Percentiles rank a stretch among this genome's conserved stretches.
Evolutionary conservation across 1,140 invertebrate genomes (phyloP).

Genomic region (Drosophila chauvacae): DNA sequence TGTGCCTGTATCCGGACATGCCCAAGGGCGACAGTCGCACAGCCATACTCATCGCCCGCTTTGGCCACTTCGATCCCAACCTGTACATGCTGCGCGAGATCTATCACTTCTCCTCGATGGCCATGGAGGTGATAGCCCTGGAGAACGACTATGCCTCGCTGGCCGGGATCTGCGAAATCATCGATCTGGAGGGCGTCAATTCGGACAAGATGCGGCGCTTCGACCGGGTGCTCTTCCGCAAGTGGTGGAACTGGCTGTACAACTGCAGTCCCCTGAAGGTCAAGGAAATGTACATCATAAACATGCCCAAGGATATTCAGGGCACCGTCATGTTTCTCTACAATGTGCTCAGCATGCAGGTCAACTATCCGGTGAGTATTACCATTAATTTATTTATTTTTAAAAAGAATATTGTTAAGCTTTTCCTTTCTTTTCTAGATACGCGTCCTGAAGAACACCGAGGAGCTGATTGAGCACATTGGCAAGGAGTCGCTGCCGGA

Average conservation of each 20-base stretch:
- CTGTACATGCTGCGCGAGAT: conserved; percentile 83
- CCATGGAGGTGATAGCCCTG: conserved; percentile 83
- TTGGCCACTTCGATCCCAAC: conserved; percentile 85
- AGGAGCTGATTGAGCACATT: conserved; percentile 85
- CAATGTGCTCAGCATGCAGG: conserved; percentile 68
- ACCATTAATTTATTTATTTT: accelerated
- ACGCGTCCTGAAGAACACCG: conserved; percentile 73
- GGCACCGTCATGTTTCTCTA: conserved; percentile 68
- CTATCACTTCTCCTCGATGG: conserved; percentile 84
- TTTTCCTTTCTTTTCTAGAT: conserved; percentile 36
- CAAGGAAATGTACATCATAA: conserved; percentile 86
- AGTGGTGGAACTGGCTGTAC: conserved; percentile 84
- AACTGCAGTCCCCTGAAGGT: conserved; percentile 85
- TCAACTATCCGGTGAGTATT: conserved; percentile 65
- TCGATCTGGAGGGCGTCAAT: conserved; percentile 84
- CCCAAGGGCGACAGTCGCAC: conserved; percentile 84
- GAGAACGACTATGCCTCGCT: conserved; percentile 84
- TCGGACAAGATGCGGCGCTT: conserved; percentile 85
- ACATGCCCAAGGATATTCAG: conserved; percentile 84
- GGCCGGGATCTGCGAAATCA: conserved; percentile 84
- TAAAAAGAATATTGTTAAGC: background rate
- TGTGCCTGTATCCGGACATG: conserved; percentile 73
- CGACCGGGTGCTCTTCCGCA: conserved; percentile 85
- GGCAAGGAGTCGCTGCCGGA: conserved; percentile 85
- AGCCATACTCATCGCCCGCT: conserved; percentile 85